Percentiles rank a stretch among this genome's conserved stretches.
These are phyloP conservation scores for Clarias macrocephalus DNA, from an alignment of 2,113 vertebrate genomes.

Conservation along the genomic window DNA sequence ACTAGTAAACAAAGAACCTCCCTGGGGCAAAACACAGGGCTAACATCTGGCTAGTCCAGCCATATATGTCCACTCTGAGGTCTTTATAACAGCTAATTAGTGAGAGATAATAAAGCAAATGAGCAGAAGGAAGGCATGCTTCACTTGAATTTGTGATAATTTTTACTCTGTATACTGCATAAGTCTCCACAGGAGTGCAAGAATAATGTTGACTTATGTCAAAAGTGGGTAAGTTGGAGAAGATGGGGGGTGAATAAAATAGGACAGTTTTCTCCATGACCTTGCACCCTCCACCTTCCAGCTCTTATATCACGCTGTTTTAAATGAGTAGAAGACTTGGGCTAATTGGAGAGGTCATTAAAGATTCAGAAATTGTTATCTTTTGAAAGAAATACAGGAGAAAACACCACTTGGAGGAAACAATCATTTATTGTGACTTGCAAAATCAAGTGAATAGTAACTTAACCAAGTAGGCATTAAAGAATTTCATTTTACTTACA, in stretches of 20 bases:
- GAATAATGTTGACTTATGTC: slow-evolving; percentile 33
- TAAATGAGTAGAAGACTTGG: slow-evolving; percentile 25
- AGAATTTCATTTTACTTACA: slow-evolving; percentile 28
- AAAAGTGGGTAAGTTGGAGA: slow-evolving; percentile 13
- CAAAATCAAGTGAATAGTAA: slow-evolving; percentile 9
- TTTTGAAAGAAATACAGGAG: not conserved
- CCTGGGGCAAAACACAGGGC: slow-evolving; percentile 64
- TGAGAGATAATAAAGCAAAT: slow-evolving; percentile 64
- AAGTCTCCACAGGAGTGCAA: slow-evolving; percentile 45
- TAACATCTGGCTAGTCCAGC: slow-evolving; percentile 73
- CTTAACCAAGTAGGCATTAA: not conserved
- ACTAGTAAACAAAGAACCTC: slow-evolving; percentile 71
- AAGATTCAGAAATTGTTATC: slow-evolving; percentile 11
- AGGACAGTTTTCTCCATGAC: slow-evolving; percentile 25
- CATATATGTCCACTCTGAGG: slow-evolving; percentile 66
- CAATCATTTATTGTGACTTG: not conserved
- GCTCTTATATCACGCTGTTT: slow-evolving; percentile 26
- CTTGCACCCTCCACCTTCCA: slow-evolving; percentile 15
- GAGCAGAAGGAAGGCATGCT: slow-evolving; percentile 43
- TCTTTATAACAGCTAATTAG: slow-evolving; percentile 72
- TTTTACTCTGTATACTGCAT: slow-evolving; percentile 56
- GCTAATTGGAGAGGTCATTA: slow-evolving; percentile 45
- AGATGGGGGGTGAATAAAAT: not conserved
- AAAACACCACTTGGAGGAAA: not conserved
- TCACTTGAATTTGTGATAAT: slow-evolving; percentile 57